These are phyloP conservation scores for Charina bottae DNA, from an alignment of 2,113 vertebrate genomes.

Conservation along the genomic window DNA sequence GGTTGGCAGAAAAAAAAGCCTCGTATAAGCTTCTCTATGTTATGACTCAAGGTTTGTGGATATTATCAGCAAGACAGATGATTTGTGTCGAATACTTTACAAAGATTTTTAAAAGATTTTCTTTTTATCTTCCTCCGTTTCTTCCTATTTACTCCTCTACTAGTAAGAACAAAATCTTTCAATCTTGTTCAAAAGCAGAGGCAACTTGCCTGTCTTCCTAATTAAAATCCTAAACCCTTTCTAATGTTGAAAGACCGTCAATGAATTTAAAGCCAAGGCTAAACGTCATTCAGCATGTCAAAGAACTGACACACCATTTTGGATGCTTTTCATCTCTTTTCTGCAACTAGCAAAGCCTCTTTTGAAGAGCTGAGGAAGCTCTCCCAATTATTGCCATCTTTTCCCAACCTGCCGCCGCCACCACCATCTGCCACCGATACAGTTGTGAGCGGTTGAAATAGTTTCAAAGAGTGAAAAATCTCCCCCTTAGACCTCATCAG, in stretches of 20 bases:
- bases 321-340: background rate
- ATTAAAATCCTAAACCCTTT: slow-evolving; percentile 7
- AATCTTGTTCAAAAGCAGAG: slow-evolving; percentile 1
- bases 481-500: background rate
- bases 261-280: background rate
- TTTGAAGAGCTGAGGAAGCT: background rate
- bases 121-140: background rate
- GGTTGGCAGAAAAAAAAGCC: background rate
- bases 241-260: background rate
- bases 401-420: background rate
- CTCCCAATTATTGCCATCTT: background rate
- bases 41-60: background rate
- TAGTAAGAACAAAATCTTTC: background rate
- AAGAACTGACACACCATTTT: background rate
- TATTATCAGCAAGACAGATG: background rate
- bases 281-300: background rate
- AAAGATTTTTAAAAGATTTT: background rate
- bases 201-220: background rate
- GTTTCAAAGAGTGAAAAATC: background rate
- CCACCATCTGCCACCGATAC: background rate
- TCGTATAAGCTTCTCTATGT: background rate
- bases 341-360: background rate
- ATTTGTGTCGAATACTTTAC: background rate
- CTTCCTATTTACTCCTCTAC: background rate
- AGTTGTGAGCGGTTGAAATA: background rate